Evolutionary conservation across 2,797 vertebrate species (phyloP).

Genomic region (Myotis planiceps): DNA sequence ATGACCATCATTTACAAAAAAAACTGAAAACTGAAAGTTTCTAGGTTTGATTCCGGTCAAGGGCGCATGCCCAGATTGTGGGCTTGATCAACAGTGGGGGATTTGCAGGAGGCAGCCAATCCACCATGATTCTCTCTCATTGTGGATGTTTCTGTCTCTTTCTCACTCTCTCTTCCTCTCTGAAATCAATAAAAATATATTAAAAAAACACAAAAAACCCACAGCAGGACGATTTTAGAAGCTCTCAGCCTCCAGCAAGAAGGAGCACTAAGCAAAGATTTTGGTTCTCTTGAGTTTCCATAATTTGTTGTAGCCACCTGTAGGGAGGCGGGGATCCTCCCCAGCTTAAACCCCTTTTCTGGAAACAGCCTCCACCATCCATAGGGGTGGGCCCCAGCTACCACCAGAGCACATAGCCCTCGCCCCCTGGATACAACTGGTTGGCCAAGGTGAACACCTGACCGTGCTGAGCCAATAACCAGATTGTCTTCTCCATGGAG

Average conservation of each 20-base stretch:
- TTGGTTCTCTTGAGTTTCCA: not conserved
- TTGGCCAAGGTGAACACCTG: not conserved
- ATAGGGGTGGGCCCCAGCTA: not conserved
- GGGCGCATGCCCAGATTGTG: too few relatives aligned
- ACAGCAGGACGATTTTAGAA: not conserved
- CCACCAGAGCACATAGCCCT: not conserved
- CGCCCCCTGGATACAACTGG: not conserved
- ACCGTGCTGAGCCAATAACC: not conserved
- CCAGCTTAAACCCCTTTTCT: not conserved
- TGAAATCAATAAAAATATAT: too few relatives aligned
- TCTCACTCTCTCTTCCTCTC: too few relatives aligned
- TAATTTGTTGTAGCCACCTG: not conserved
- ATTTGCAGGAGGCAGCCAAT: too few relatives aligned
- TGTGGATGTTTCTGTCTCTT: too few relatives aligned
- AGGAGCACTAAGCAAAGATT: not conserved
- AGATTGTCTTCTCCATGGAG: not conserved
- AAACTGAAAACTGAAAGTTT: not conserved
- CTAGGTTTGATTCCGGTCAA: too few relatives aligned
- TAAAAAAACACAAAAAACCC: too few relatives aligned
- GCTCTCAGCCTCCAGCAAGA: not conserved
- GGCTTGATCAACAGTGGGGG: too few relatives aligned
- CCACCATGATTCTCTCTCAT: too few relatives aligned
- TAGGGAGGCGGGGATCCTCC: fast-evolving
- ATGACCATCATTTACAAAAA: not conserved
- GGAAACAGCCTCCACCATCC: not conserved